Conservation (phyloP, 2,888 invertebrate species). For the Lithophane leautieri region DNA sequence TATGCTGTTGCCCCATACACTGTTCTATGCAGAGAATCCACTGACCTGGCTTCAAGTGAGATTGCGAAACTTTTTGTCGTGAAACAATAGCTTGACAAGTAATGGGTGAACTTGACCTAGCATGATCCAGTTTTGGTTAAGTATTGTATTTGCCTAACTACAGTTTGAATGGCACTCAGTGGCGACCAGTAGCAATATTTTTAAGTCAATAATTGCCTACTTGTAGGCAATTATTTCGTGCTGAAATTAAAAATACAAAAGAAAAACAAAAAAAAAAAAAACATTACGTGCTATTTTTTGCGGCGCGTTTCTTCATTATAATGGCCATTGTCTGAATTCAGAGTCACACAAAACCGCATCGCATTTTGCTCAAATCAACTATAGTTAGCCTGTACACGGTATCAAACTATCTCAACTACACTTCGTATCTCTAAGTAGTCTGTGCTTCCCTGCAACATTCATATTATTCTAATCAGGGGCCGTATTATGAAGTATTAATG, state of each 20-base stretch:
- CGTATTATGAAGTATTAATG: too few relatives aligned
- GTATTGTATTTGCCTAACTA: conserved; percentile 36
- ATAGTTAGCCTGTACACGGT: background rate
- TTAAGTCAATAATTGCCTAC: background rate
- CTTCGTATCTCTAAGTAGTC: too few relatives aligned
- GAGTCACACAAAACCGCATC: background rate
- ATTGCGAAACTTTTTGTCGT: conserved; percentile 38
- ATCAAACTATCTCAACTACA: background rate
- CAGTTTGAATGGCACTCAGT: background rate
- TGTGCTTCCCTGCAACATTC: background rate
- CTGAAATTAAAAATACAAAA: background rate
- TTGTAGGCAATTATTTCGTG: background rate
- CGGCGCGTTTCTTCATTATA: background rate
- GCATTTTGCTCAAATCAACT: background rate
- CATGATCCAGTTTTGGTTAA: conserved; percentile 29
- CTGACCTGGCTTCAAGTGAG: conserved; percentile 32
- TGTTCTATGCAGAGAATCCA: conserved; percentile 29
- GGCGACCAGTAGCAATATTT: background rate
- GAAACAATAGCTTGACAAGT: conserved; percentile 52
- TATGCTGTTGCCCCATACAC: conserved; percentile 21
- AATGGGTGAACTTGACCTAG: conserved; percentile 42
- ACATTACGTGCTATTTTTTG: background rate
- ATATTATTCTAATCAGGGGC: too few relatives aligned
- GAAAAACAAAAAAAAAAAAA: background rate
- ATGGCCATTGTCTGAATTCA: background rate